Base-by-base conservation (phyloP, 2,888 invertebrate genomes). In the Anthrax anthrax region DNA sequence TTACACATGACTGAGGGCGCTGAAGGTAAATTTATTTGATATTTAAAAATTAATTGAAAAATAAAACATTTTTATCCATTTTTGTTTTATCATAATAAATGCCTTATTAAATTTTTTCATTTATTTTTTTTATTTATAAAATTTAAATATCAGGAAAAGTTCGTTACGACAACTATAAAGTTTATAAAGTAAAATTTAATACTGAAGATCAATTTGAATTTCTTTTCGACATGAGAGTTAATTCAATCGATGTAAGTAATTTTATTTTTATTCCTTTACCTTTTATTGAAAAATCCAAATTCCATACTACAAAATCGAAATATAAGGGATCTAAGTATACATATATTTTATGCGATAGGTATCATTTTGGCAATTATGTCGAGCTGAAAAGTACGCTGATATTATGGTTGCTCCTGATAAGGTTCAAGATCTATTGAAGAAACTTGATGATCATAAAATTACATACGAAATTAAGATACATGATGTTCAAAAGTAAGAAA, bases 401-500 rank as follows among this genome's bases (percentile, higher is more conserved):
- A 62, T 81, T 2, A 77, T 81, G 77, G 76, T 82, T 1, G 64
- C 72, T 13, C 80, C 81, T 0, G 62, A 69, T 9, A 64, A 71
- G 34, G 57, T 69, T 32, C 43, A 44, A 0, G 63, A 70, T 1
- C 76, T 81, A 52, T 58, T 67, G 43, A 54, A 64, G 36, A 56
- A 70, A 1, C 61, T 76, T 43, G 57, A 63, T 2, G 42, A 58
- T 1, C 58, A 61, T 43, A 61, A 64, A 2, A 60, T 78, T 4
- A 51, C 66, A 18, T 62, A 60, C 29, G 58, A 70, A 49, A 53
- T 74, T 1, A 62, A 71, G 44, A 72, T 81, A 47, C 59, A 72
- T 2, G 70, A 83, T 63, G 75, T 84, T 1, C 80, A 82, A 64
- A 60, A 65, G 68, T 77, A 63, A 72, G 69, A n/a, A n/a, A n/a